A percentile compares a stretch with the other conserved stretches of the same genome.
Evolutionary conservation across 1,140 invertebrate species (phyloP).

Genomic region (Bradysia coprophila): DNA sequence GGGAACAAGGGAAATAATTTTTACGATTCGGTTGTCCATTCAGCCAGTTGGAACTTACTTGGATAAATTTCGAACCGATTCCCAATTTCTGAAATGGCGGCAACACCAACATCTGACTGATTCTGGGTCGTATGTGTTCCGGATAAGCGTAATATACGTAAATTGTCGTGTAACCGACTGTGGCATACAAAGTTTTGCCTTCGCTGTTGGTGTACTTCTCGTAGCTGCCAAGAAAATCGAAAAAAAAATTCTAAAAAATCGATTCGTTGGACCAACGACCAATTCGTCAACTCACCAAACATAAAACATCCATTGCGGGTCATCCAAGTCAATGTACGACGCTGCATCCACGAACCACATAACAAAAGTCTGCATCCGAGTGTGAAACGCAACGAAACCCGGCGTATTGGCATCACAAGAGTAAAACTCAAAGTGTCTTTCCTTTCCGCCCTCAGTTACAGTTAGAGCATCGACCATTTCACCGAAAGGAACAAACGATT

Average conservation of each 20-base stretch:
- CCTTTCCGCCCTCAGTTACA: slow-evolving; percentile 24
- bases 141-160: slow-evolving; percentile 95
- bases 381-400: slow-evolving; percentile 63
- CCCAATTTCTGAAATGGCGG: slow-evolving; percentile 78
- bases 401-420: slow-evolving; percentile 44
- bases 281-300: slow-evolving; percentile 57
- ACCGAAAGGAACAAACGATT: slow-evolving; percentile 21
- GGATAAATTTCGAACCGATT: slow-evolving; percentile 48
- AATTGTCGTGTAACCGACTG: slow-evolving; percentile 74
- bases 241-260: slow-evolving; percentile 3
- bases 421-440: slow-evolving; percentile 64
- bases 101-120: slow-evolving; percentile 80
- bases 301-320: slow-evolving; percentile 83
- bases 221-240: slow-evolving; percentile 37
- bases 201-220: slow-evolving; percentile 54
- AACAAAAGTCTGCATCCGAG: slow-evolving; percentile 76
- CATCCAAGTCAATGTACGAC: slow-evolving; percentile 80
- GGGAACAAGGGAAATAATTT: too few relatives aligned
- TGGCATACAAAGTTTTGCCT: slow-evolving; percentile 45
- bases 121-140: slow-evolving; percentile 60
- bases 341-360: slow-evolving; percentile 92
- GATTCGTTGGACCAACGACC: slow-evolving; percentile 1
- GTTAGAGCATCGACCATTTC: slow-evolving; percentile 26
- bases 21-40: too few relatives aligned
- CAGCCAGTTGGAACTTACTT: slow-evolving; percentile 19